Evolutionary conservation across 2,888 invertebrate species (phyloP).

Genomic region (Leptinotarsa tumamoca): DNA sequence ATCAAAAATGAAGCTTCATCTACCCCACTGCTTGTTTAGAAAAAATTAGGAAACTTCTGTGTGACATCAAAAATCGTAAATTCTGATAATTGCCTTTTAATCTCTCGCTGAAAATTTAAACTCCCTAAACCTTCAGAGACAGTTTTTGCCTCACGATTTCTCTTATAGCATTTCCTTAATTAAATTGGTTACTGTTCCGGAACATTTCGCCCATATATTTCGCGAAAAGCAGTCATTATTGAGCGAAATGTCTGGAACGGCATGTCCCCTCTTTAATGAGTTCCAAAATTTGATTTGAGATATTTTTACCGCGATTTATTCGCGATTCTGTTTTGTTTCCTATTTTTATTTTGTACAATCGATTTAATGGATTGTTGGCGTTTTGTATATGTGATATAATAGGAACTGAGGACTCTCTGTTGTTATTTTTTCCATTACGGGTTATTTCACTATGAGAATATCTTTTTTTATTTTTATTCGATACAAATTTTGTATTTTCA

Average conservation of each 20-base stretch:
- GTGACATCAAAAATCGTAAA: no score
- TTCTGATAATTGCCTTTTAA: neutral
- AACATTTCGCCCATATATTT: neutral
- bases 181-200: constrained; percentile 3
- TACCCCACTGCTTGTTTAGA: no score
- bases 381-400: no score
- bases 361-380: no score
- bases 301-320: neutral
- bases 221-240: neutral
- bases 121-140: neutral
- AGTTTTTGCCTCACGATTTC: neutral
- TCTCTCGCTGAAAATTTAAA: neutral
- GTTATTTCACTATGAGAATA: no score
- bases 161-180: neutral
- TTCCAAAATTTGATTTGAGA: neutral
- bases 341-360: no score
- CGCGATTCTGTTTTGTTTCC: neutral
- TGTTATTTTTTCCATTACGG: no score
- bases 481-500: no score
- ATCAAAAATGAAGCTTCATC: no score
- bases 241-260: neutral
- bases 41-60: no score
- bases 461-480: no score
- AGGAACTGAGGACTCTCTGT: no score
- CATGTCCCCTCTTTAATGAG: neutral